phyloP scores from a whole-genome alignment of 2,888 invertebrate species.

The Hoplodrina ambigua region DNA sequence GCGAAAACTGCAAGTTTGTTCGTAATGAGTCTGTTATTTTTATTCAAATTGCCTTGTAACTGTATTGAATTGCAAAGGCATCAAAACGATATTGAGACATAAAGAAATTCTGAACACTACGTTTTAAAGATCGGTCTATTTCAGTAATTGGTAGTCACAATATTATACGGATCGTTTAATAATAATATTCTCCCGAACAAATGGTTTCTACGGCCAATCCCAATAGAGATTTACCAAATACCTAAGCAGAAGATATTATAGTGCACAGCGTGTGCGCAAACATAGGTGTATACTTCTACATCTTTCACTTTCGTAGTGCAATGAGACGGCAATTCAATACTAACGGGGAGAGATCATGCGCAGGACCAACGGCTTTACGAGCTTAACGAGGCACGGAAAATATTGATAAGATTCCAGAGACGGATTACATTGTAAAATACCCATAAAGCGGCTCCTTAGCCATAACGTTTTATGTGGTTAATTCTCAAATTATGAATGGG shows the following conservation, averaged over 20 bases:
- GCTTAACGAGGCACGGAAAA: too few relatives aligned
- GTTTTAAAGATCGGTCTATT: not conserved
- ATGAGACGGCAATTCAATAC: too few relatives aligned
- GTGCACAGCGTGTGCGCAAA: too few relatives aligned
- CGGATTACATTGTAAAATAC: slow-evolving; percentile 9
- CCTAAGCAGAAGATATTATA: too few relatives aligned
- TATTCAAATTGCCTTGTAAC: slow-evolving; percentile 46
- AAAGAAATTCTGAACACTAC: not conserved
- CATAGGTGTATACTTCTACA: too few relatives aligned
- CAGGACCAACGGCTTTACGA: too few relatives aligned
- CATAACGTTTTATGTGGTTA: slow-evolving; percentile 40
- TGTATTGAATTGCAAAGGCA: slow-evolving; percentile 19
- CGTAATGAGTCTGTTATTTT: slow-evolving; percentile 28
- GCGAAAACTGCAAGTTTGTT: slow-evolving; percentile 27
- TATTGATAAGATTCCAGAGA: not conserved
- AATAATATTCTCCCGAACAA: too few relatives aligned
- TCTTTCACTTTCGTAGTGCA: too few relatives aligned
- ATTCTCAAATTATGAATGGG: slow-evolving; percentile 47
- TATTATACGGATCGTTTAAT: not conserved
- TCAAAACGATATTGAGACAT: slow-evolving; percentile 18
- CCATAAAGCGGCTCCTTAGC: slow-evolving; percentile 20
- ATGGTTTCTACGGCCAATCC: too few relatives aligned
- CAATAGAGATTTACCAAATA: too few relatives aligned
- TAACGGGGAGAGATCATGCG: too few relatives aligned
- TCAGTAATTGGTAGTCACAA: not conserved